phyloP scores from a whole-genome alignment of 2,113 vertebrate species.

The Tragelaphus scriptus region DNA sequence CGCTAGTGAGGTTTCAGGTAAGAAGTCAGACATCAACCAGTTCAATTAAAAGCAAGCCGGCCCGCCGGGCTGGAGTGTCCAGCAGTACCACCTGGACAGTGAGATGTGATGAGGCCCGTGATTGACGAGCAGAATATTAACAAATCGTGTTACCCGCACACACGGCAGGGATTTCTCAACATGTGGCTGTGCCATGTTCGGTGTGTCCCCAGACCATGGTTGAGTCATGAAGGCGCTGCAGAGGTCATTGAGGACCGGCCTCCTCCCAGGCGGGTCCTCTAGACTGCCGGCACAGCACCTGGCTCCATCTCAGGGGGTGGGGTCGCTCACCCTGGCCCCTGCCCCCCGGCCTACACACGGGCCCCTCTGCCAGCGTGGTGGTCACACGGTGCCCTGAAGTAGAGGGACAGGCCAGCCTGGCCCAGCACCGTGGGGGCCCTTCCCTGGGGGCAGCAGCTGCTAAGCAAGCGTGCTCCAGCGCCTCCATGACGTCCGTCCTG shows the following conservation, averaged over 20 bases:
- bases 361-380: accelerated
- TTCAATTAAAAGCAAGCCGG: background rate
- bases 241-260: background rate
- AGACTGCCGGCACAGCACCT: accelerated
- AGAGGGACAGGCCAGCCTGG: background rate
- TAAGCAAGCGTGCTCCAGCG: accelerated
- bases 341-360: accelerated
- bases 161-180: no score
- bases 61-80: no score
- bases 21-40: background rate
- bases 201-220: accelerated
- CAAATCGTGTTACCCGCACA: accelerated
- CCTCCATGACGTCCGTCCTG: accelerated
- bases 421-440: background rate
- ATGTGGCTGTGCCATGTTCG: accelerated
- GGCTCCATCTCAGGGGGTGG: background rate
- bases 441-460: background rate
- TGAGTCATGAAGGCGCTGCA: accelerated
- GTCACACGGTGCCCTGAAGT: background rate
- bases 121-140: accelerated
- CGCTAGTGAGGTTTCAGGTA: background rate
- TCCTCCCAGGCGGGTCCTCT: background rate
- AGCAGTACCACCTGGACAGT: background rate
- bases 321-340: background rate
- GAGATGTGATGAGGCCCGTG: accelerated